Evolutionary conservation across 1,140 invertebrate species (phyloP), one percentile per base, ranked within the genome.

Genomic region (Armadillidium nasatum): DNA sequence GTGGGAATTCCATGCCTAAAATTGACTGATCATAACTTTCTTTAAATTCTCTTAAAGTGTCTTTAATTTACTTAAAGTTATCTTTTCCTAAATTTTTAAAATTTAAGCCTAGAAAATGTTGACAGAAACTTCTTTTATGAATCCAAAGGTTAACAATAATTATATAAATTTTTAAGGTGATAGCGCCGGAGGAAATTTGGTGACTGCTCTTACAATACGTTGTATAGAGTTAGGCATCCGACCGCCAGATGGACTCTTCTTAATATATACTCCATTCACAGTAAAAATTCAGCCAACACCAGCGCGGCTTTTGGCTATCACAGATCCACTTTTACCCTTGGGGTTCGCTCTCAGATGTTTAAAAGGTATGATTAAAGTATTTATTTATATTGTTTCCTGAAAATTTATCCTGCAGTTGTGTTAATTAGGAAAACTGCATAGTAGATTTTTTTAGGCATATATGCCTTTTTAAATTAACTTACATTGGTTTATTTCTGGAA

Each of bases 251-350:
- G 96, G 95, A 2, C 84, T 98, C 71, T 92, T 99, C 82, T 87
- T 94, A 81, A 92, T 92, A 7, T 99, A 99, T 81, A 89, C 90
- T 3, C 94, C 94, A 0, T 78, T 84, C 44, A 84, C 91, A 22
- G 86, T 94, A 2, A 91, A 93, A 81, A 95, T 97, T 82, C 88
- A 92, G 72, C 93, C 96, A 11, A 96, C 95, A 69, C 96, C 97
- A 0, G 92, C 96, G 0, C 87, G 96, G 23, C 84, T 99, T n/a
- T 85, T 99, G 7, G 93, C 93, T 82, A 88, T 98, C 46, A 93
- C 96, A 87, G 97, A 99, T 87, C 95, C 97, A 0, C 83, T 99
- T 44, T 84, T 99, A 73, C 96, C 97, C 0, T 93, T 98, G 83
- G 96, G 96, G 7, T 94, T 95, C 82, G 89, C 94, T 88, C 90